Conservation (phyloP, 1,140 invertebrate species). For the Brachionus calyciflorus region DNA sequence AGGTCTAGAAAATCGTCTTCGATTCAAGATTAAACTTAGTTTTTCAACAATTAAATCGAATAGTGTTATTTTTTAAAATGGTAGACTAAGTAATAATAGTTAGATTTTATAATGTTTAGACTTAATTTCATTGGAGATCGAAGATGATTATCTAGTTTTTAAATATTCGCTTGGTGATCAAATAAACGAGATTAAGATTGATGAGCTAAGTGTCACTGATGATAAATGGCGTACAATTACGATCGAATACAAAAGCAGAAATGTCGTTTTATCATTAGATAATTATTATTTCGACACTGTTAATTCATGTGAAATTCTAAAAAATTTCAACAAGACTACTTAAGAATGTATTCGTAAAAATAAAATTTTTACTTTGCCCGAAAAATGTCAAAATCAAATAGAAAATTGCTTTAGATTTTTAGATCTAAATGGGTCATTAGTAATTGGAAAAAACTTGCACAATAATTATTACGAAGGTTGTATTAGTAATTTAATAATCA, state of each 20-base stretch:
- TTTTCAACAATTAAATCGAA: slow-evolving; percentile 52
- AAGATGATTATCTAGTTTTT: background rate
- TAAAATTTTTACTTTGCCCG: slow-evolving; percentile 41
- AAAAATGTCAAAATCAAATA: slow-evolving; percentile 75
- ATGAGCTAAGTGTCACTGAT: slow-evolving; percentile 22
- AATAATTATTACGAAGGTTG: slow-evolving; percentile 85
- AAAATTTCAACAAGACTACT: background rate
- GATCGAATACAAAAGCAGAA: background rate
- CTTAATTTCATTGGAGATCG: background rate
- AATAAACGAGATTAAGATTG: background rate
- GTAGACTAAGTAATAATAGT: background rate
- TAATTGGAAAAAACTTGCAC: slow-evolving; percentile 73
- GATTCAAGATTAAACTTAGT: slow-evolving; percentile 77
- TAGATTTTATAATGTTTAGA: too few relatives aligned
- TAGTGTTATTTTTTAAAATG: slow-evolving; percentile 36
- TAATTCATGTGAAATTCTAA: background rate
- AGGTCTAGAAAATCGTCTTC: slow-evolving; percentile 76
- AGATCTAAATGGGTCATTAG: slow-evolving; percentile 88
- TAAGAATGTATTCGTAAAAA: background rate
- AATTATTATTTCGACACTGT: slow-evolving; percentile 5
- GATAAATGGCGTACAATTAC: slow-evolving; percentile 40
- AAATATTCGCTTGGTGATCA: slow-evolving; percentile 34
- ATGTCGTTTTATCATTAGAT: background rate
- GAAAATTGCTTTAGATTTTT: slow-evolving; percentile 90
- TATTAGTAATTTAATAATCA: slow-evolving; percentile 82